Conservation (phyloP, 2,797 vertebrate species). For the Epinephelus coioides region DNA sequence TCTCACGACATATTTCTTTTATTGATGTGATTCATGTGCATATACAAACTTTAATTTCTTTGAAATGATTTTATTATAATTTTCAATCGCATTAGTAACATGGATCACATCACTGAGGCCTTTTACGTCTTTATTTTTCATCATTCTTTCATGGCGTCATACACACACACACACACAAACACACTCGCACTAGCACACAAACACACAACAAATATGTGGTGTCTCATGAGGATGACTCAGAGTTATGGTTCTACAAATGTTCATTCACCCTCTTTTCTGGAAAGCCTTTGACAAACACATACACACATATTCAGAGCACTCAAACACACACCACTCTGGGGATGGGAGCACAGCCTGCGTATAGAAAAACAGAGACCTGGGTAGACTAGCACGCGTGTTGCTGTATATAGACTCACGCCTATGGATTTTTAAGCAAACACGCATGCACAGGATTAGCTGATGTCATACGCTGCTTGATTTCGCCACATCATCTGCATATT, state of each 20-base stretch:
- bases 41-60: not conserved
- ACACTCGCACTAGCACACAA: not conserved
- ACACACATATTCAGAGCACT: not conserved
- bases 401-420: not conserved
- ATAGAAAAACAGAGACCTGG: not conserved
- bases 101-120: not conserved
- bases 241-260: constrained; percentile 23
- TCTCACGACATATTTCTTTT: not conserved
- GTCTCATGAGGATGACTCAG: constrained; percentile 44
- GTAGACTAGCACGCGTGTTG: not conserved
- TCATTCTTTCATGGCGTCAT: not conserved
- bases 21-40: not conserved
- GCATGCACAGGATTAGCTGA: constrained; percentile 21
- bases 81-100: not conserved
- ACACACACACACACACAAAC: not conserved
- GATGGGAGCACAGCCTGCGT: not conserved
- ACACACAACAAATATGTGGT: not conserved
- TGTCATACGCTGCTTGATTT: not conserved
- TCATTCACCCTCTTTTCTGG: constrained; percentile 17
- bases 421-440: constrained; percentile 14
- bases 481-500: too few species aligned
- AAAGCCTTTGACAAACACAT: constrained; percentile 16
- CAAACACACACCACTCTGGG: not conserved
- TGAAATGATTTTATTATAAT: not conserved
- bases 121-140: not conserved